Base-by-base conservation (phyloP, 2,888 invertebrate genomes). In the Argyresthia albistria region DNA sequence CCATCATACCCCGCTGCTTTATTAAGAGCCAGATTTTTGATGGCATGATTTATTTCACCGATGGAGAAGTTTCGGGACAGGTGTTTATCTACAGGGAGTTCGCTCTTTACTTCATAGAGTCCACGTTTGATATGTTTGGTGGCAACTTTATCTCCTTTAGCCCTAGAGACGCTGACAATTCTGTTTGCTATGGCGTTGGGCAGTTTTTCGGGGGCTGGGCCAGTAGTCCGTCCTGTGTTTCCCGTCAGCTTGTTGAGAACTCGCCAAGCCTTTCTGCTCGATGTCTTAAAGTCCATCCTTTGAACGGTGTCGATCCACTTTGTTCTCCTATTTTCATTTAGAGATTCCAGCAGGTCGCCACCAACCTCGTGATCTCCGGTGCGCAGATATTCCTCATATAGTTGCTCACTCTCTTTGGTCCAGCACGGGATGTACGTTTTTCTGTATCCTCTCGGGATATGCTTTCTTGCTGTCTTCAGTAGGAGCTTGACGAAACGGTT, bases 161-260 rank as follows among this genome's bases (percentile, higher is more conserved):
- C 53, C n/a, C 49, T 53, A 11, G 53, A 53, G n/a, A 53, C 43
- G 8, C 49, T 36, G 12, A 11, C 12, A 1, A 53, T 53, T 11
- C 49, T 25, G 16, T 43, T 25, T 10, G 53, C 47, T 10, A 43
- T 53, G n/a, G 36, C 45, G 35, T 49, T 49, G 9, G 53, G 53
- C 43, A 37, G 11, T 14, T 46, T 46, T 15, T 14, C 6, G 14
- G 45, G 16, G 12, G 45, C 11, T 46, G 12, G 14, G 7, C 45
- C 45, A 8, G 45, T 46, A n/a, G n/a, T n/a, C n/a, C n/a, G n/a
- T n/a, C n/a, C n/a, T n/a, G n/a, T n/a, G n/a, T n/a, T n/a, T n/a
- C n/a, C n/a, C n/a, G 43, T 43, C n/a, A 43, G n/a, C n/a, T n/a
- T 43, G 8, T n/a, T 7, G 4, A 43, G 43, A 14, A 12, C n/a